Percentiles rank a stretch among this genome's conserved stretches.
Conservation (phyloP, 1,140 invertebrate species). For the Leptinotarsa undecemlineata region DNA sequence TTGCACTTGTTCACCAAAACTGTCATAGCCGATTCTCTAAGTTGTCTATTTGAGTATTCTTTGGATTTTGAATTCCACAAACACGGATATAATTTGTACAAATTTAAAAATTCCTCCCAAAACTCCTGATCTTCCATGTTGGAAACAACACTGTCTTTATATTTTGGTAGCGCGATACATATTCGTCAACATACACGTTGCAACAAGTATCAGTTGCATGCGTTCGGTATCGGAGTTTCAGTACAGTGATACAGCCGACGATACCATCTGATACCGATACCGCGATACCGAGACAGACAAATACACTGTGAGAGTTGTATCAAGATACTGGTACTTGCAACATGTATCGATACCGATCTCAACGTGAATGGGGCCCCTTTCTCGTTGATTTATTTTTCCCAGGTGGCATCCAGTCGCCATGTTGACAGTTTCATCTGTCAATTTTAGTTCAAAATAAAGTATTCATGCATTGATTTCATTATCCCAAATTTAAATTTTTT, state of each 20-base stretch:
- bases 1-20: slow-evolving; percentile 4
- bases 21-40: neutral
- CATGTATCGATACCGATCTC: slow-evolving; percentile 15
- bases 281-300: neutral
- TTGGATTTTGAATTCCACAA: slow-evolving; percentile 14
- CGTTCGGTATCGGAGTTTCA: neutral
- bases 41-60: slow-evolving; percentile 13
- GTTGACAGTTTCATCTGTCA: too few relatives aligned
- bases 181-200: neutral
- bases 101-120: slow-evolving; percentile 5
- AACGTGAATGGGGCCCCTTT: slow-evolving; percentile 9
- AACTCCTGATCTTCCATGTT: slow-evolving; percentile 8
- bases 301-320: slow-evolving; percentile 12
- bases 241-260: neutral
- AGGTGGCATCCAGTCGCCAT: too few relatives aligned
- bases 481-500: too few relatives aligned
- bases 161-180: slow-evolving; percentile 10
- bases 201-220: slow-evolving; percentile 7
- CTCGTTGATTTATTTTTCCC: too few relatives aligned
- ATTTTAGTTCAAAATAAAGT: too few relatives aligned
- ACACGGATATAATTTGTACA: slow-evolving; percentile 11
- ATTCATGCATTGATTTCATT: too few relatives aligned
- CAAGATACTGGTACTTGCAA: slow-evolving; percentile 15
- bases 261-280: neutral
- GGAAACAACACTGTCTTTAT: neutral